Conservation (phyloP, 2,797 vertebrate species). For the Taeniopygia guttata region DNA sequence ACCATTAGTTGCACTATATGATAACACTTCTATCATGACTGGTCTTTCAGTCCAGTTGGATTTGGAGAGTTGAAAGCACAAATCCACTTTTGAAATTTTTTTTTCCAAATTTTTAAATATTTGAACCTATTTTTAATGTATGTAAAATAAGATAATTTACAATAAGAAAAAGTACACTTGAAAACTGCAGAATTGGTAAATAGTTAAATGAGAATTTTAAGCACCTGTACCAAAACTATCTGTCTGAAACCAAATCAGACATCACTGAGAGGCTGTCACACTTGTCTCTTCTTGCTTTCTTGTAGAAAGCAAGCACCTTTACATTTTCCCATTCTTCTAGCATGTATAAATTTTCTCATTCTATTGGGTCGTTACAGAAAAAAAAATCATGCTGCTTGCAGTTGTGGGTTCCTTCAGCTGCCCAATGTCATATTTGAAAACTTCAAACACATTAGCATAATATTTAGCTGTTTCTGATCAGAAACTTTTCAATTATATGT, state of each 20-base stretch:
- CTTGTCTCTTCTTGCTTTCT: background rate
- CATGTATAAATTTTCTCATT: background rate
- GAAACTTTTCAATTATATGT: background rate
- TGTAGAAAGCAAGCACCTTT: background rate
- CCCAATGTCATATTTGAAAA: background rate
- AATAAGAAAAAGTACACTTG: background rate
- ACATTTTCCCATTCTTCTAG: background rate
- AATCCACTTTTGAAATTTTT: background rate
- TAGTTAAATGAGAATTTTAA: background rate
- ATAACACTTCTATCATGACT: background rate
- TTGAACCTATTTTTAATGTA: background rate
- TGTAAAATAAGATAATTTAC: background rate
- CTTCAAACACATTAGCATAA: background rate
- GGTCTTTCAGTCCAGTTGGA: background rate
- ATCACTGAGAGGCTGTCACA: background rate
- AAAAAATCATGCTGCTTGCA: background rate
- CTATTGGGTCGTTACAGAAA: background rate
- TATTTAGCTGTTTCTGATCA: background rate
- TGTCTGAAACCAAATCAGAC: background rate
- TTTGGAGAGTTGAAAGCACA: background rate
- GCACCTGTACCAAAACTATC: background rate
- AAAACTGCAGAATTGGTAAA: background rate
- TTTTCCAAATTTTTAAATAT: background rate
- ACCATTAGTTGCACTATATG: background rate
- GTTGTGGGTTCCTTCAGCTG: background rate